Percentiles rank a stretch among this genome's conserved stretches.
phyloP scores from a whole-genome alignment of 2,113 vertebrate species.

The Eurystomus gularis region DNA sequence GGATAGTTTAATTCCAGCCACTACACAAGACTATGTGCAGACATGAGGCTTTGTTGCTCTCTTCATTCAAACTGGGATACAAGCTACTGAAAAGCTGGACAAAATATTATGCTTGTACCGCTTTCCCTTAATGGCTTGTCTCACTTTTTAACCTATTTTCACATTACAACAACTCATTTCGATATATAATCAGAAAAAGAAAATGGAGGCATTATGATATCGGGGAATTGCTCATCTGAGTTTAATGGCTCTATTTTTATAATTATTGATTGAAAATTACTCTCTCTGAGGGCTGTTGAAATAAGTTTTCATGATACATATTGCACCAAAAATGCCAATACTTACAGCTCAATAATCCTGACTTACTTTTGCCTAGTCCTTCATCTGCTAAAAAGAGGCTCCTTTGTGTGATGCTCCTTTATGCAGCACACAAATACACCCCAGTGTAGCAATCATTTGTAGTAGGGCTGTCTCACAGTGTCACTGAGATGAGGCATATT shows the following conservation, averaged over 20 bases:
- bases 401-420: neutral
- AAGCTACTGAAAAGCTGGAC: neutral
- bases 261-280: neutral
- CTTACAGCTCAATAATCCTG: neutral
- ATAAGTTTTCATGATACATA: neutral
- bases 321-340: neutral
- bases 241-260: neutral
- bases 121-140: neutral
- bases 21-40: neutral
- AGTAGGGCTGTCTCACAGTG: neutral
- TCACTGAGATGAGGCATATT: neutral
- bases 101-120: neutral
- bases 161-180: neutral
- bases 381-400: neutral
- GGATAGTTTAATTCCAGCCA: neutral
- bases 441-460: neutral
- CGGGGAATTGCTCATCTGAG: neutral
- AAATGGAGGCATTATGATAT: neutral
- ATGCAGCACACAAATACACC: neutral
- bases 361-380: neutral
- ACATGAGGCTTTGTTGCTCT: neutral
- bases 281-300: neutral
- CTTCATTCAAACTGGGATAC: neutral
- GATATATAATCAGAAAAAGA: neutral
- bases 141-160: neutral